phyloP scores from a whole-genome alignment of 2,888 invertebrate species.

The Autographa pulchrina region DNA sequence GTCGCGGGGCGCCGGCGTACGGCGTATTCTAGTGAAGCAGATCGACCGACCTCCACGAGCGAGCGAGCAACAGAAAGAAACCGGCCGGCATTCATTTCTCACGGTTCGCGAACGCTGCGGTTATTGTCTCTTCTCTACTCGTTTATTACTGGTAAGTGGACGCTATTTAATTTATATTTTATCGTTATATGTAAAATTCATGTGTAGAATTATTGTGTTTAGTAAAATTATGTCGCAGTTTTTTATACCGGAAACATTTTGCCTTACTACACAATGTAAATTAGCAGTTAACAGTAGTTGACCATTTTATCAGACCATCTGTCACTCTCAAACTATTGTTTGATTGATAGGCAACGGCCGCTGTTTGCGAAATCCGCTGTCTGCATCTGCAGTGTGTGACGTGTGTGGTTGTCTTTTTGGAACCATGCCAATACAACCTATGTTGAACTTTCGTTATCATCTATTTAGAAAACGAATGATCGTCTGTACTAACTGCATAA shows the following conservation, averaged over 20 bases:
- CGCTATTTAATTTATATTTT: slow-evolving; percentile 36
- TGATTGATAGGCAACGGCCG: background rate
- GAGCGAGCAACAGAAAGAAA: slow-evolving; percentile 78
- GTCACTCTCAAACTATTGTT: background rate
- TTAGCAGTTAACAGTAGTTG: background rate
- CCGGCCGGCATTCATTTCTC: slow-evolving; percentile 86
- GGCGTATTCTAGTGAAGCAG: slow-evolving; percentile 79
- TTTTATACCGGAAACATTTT: background rate
- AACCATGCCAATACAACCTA: slow-evolving; percentile 62
- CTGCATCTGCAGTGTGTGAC: slow-evolving; percentile 35
- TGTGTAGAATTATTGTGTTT: background rate
- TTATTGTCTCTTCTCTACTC: slow-evolving; percentile 69
- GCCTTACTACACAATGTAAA: background rate
- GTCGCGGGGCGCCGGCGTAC: slow-evolving; percentile 79
- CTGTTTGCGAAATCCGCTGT: slow-evolving; percentile 25
- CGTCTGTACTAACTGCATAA: background rate
- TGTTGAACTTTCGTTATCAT: slow-evolving; percentile 63
- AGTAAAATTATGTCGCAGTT: background rate
- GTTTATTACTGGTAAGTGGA: slow-evolving; percentile 73
- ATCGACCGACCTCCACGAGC: slow-evolving; percentile 79
- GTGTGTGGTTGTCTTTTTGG: slow-evolving; percentile 61
- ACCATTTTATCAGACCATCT: background rate
- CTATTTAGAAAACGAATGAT: slow-evolving; percentile 28
- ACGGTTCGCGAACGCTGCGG: slow-evolving; percentile 79
- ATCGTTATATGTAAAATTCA: slow-evolving; percentile 5